A percentile compares a stretch with the other conserved stretches of the same genome.
phyloP scores from a whole-genome alignment of 1,140 invertebrate genomes.

The Conopomorpha cramerella region DNA sequence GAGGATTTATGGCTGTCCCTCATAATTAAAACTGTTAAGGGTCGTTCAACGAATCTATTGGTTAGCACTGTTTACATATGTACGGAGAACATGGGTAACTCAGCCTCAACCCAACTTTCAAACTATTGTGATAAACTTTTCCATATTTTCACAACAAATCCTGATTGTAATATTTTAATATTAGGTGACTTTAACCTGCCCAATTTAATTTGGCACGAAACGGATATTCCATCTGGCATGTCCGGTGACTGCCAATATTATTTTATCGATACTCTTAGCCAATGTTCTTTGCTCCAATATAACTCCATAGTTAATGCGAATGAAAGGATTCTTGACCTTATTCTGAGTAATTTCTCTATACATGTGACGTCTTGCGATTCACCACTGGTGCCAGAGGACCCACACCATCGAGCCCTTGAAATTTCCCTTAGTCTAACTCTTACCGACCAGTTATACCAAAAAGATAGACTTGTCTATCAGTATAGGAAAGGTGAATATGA shows the following conservation, averaged over 20 bases:
- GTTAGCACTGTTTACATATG: conserved; percentile 10
- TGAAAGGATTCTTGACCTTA: neutral
- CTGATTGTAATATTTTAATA: no score
- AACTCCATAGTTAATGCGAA: neutral
- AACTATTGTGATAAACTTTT: no score
- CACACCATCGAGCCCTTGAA: neutral
- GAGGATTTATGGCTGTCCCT: conserved; percentile 10
- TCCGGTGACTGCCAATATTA: neutral
- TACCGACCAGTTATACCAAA: neutral
- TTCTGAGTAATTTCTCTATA: neutral
- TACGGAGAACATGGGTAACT: conserved; percentile 5
- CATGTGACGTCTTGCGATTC: neutral
- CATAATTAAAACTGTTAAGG: neutral
- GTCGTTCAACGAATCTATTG: conserved; percentile 4
- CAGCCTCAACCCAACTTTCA: neutral
- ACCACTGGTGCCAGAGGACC: conserved; percentile 3
- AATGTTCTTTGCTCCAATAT: neutral
- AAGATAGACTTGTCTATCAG: neutral
- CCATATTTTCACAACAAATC: no score
- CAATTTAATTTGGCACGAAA: neutral
- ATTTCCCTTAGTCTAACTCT: neutral
- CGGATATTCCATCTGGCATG: no score
- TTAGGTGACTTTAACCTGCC: neutral
- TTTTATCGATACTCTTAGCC: neutral
- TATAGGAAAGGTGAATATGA: neutral